Percentiles rank a stretch among this genome's conserved stretches.
These are phyloP conservation scores for Rotaria socialis DNA, from an alignment of 2,888 invertebrate genomes.

Conservation along the genomic window DNA sequence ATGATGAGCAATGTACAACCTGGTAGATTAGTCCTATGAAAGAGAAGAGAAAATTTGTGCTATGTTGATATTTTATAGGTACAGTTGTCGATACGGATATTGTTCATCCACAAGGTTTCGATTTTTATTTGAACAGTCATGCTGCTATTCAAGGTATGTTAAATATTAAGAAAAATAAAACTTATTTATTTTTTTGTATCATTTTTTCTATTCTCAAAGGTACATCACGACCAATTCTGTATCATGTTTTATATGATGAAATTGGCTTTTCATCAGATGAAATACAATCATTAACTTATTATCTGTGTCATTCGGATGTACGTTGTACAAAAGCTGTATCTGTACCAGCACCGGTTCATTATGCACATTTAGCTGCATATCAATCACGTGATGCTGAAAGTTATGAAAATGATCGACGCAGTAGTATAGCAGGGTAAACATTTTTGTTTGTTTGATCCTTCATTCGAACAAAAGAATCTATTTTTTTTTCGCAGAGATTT, in stretches of 20 bases:
- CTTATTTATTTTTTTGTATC: no score
- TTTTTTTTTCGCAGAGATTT: not conserved
- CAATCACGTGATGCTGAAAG: slow-evolving; percentile 15
- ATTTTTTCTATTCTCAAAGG: not conserved
- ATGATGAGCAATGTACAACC: slow-evolving; percentile 13
- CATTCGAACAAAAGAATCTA: not conserved
- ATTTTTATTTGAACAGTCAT: slow-evolving; percentile 28
- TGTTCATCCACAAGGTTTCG: slow-evolving; percentile 15
- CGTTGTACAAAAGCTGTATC: slow-evolving; percentile 36
- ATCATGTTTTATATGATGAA: slow-evolving; percentile 34
- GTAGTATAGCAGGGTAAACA: not conserved
- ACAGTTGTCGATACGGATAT: slow-evolving; percentile 26
- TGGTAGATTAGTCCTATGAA: not conserved
- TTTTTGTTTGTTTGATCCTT: not conserved
- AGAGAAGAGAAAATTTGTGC: no score
- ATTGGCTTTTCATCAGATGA: slow-evolving; percentile 25
- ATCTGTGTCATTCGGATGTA: slow-evolving; percentile 28
- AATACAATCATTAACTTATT: slow-evolving; percentile 22
- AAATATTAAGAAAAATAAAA: not conserved
- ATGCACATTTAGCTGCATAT: slow-evolving; percentile 36
- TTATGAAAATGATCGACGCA: slow-evolving; percentile 14
- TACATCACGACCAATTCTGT: not conserved
- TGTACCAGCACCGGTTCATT: slow-evolving; percentile 10
- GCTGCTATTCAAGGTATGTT: slow-evolving; percentile 10
- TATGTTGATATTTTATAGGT: not conserved